Percentiles rank a stretch among this genome's conserved stretches.
Evolutionary conservation across 2,113 vertebrate genomes (phyloP).

Genomic region (Cryptomyrus ogoouensis): DNA sequence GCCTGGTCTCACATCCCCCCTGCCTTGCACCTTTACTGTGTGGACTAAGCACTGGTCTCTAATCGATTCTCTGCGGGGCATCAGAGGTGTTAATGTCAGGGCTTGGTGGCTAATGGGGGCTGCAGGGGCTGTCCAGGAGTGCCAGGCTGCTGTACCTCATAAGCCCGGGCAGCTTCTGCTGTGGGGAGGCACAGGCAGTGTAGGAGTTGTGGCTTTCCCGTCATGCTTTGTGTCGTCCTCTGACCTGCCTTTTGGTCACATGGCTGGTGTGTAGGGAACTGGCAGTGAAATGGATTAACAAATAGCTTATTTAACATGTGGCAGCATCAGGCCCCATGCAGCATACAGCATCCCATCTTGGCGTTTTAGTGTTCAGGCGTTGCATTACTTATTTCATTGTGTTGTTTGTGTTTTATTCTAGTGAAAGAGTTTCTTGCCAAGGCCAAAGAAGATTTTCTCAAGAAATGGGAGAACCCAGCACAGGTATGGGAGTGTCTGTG

Average conservation of each 20-base stretch:
- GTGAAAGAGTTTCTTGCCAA: constrained; percentile 93
- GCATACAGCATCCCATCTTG: not conserved
- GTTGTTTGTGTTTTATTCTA: constrained; percentile 40
- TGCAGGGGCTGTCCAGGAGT: too few species aligned
- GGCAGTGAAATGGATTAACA: not conserved
- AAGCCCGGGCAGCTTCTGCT: too few species aligned
- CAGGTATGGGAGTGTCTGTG: constrained; percentile 9
- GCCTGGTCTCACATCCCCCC: not conserved
- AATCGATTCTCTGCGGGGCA: too few species aligned
- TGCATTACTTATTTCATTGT: not conserved
- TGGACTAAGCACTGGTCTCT: too few species aligned
- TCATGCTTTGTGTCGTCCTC: not conserved
- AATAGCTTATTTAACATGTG: not conserved
- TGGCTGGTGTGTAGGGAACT: not conserved
- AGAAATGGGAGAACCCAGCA: constrained; percentile 75
- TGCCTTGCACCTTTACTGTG: too few species aligned
- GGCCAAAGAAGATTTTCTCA: constrained; percentile 92
- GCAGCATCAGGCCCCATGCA: not conserved
- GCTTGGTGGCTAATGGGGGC: too few species aligned
- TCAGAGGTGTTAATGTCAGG: too few species aligned
- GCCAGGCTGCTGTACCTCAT: too few species aligned
- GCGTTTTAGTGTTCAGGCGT: not conserved
- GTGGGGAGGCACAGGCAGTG: not conserved
- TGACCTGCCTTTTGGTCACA: not conserved
- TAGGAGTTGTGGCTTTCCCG: not conserved